Percentiles rank a stretch among this genome's conserved stretches.
Evolutionary conservation across 2,113 vertebrate species (phyloP).

Genomic region (Pyrgilauda ruficollis): DNA sequence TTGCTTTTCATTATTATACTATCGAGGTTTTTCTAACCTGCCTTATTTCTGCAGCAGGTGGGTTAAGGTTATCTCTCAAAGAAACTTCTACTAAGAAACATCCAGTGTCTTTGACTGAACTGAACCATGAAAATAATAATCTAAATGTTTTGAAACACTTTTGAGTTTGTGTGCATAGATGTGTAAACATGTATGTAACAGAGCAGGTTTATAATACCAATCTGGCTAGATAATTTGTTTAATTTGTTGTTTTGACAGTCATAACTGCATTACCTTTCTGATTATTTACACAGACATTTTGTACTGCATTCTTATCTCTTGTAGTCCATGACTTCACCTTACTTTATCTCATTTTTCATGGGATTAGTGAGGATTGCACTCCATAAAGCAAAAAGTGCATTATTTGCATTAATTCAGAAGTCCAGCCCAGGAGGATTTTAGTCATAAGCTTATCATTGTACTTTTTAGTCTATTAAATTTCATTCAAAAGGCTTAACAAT

Average conservation of each 20-base stretch:
- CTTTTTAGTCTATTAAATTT: not conserved
- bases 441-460: not conserved
- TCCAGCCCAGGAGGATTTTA: not conserved
- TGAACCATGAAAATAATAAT: not conserved
- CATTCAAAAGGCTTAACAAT: not conserved
- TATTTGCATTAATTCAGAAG: conserved; percentile 19
- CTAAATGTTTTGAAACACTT: not conserved
- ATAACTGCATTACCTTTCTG: not conserved
- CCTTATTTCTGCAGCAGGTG: not conserved
- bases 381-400: not conserved
- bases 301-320: not conserved
- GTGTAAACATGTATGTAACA: not conserved
- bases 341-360: not conserved
- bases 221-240: not conserved
- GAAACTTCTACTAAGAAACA: not conserved
- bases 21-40: not conserved
- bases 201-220: not conserved
- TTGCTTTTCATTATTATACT: not conserved
- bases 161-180: not conserved
- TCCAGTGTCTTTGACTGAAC: not conserved
- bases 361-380: conserved; percentile 1
- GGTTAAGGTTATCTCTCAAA: not conserved
- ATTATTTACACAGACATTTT: not conserved
- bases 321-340: not conserved
- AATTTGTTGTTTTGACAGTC: not conserved